Percentiles rank a stretch among this genome's conserved stretches.
phyloP scores from a whole-genome alignment of 1,140 invertebrate species.

The Formica selysi region DNA sequence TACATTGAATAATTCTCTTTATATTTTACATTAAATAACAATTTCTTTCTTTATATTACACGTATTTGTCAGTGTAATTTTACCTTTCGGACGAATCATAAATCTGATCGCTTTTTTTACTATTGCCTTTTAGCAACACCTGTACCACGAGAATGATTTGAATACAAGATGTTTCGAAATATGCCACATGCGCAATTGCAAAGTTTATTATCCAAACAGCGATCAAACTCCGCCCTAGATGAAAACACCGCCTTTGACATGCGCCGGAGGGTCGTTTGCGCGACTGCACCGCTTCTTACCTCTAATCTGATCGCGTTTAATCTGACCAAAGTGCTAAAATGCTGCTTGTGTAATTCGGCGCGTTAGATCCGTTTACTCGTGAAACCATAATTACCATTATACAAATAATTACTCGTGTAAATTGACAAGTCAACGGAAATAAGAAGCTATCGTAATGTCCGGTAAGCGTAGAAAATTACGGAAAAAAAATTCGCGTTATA shows the following conservation, averaged over 20 bases:
- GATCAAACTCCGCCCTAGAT: conserved; percentile 77
- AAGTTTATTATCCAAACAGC: conserved; percentile 56
- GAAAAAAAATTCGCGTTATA: not conserved
- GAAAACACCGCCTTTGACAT: conserved; percentile 76
- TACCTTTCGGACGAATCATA: too few relatives aligned
- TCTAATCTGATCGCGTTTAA: conserved; percentile 62
- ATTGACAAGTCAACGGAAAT: not conserved
- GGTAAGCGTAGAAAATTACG: conserved; percentile 61
- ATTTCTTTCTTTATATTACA: too few relatives aligned
- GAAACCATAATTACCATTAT: not conserved
- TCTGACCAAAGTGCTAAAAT: conserved; percentile 47
- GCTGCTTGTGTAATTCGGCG: conserved; percentile 21
- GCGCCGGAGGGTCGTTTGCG: conserved; percentile 68
- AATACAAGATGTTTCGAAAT: not conserved
- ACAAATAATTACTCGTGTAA: not conserved
- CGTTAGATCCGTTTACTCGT: not conserved
- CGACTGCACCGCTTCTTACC: conserved; percentile 58
- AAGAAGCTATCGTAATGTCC: conserved; percentile 61
- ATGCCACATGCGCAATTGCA: conserved; percentile 31
- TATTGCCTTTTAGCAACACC: not conserved
- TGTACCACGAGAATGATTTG: not conserved
- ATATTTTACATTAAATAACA: too few relatives aligned
- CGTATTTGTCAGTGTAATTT: too few relatives aligned
- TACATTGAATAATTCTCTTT: too few relatives aligned
- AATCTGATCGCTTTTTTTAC: not conserved